Evolutionary conservation across 2,797 vertebrate species (phyloP), one percentile per base, ranked within the genome.

Genomic region (Schizopygopsis malacanthus): DNA sequence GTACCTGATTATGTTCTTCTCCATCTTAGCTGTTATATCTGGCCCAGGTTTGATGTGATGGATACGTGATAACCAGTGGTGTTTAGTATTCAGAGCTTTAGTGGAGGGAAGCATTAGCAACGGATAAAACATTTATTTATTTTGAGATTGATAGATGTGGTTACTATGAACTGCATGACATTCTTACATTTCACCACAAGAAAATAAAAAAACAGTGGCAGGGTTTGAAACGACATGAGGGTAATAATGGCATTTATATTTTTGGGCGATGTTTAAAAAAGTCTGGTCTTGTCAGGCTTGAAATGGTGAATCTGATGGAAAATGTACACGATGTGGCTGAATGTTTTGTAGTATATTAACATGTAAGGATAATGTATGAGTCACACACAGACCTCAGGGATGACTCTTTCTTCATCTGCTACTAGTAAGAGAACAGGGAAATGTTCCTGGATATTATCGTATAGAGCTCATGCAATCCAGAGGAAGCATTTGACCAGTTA

Each of bases 301-400:
- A 67, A 67, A 67, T 37, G 15, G 7, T 67, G 33, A 84, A 84
- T 56, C 63, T 43, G n/a, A 18, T 69, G 33, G 45, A 65, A 67
- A 52, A 54, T 70, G 11, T 70, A 70, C 20, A 61, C 5, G 18
- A 47, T 33, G 52, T 41, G 54, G 63, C 59, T 41, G 20, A 76
- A 25, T 84, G 73, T 75, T 83, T 83, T 37, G 81, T 70, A 20
- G 18, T 75, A 16, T 63, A 39, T 11, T 11, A 37, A 65, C 56
- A 13, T 71, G 15, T 52, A 63, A 47, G 12, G 43, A 43, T 45
- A 8, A 59, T 70, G 28, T 85, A 41, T 37, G 56, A 78, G 52
- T 69, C 75, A 33, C 76, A 61, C 25, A 4, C 65, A 71, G 65
- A 79, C 39, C 75, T 84, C 83, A 79, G 75, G 83, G 83, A 84